Evolutionary conservation across 2,113 vertebrate genomes (phyloP).

Genomic region (Gobiocypris rarus): DNA sequence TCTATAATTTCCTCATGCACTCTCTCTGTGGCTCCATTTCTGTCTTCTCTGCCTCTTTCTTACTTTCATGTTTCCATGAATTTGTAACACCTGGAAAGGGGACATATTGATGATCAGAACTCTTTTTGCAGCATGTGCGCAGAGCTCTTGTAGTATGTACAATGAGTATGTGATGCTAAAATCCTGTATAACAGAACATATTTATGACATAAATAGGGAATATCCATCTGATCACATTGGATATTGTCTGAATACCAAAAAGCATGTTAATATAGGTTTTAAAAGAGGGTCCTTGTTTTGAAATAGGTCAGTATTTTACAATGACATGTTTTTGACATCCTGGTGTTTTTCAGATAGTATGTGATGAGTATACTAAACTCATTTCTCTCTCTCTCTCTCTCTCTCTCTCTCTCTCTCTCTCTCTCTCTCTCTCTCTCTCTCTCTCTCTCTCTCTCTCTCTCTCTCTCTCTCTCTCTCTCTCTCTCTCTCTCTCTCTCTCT

Average conservation of each 20-base stretch:
- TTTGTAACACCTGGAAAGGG: conserved; percentile 43
- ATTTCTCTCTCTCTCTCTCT: not conserved
- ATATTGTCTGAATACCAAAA: not conserved
- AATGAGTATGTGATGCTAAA: not conserved
- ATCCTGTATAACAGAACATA: not conserved
- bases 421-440: not conserved
- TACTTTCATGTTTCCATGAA: not conserved
- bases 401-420: not conserved
- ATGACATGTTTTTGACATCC: not conserved
- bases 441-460: not conserved
- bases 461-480: not conserved
- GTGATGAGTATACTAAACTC: not conserved
- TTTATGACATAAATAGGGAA: not conserved
- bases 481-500: not conserved
- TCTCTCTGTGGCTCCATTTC: conserved; percentile 13
- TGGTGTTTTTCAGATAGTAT: not conserved
- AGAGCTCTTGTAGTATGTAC: not conserved
- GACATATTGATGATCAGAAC: conserved; percentile 8
- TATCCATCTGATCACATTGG: not conserved
- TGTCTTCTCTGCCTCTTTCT: not conserved
- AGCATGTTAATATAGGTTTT: not conserved
- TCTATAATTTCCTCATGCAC: conserved; percentile 46
- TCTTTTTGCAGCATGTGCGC: not conserved
- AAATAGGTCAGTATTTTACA: not conserved
- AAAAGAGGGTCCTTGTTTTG: not conserved